Percentiles rank a stretch among this genome's conserved stretches.
Evolutionary conservation across 2,113 vertebrate species (phyloP).

Genomic region (Sapajus apella): DNA sequence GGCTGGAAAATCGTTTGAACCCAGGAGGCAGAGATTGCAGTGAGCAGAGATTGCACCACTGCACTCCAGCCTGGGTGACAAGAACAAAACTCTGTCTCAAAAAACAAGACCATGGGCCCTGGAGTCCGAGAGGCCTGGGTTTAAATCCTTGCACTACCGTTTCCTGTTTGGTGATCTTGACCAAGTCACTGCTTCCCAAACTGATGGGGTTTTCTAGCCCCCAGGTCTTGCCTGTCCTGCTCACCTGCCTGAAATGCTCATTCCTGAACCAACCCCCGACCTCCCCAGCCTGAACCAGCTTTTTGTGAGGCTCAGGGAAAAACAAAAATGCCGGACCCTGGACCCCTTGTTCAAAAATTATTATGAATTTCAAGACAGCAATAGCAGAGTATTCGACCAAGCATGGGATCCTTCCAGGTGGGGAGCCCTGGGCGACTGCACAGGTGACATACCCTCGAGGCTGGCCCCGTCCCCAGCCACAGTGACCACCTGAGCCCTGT

Average conservation of each 20-base stretch:
- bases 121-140: background rate
- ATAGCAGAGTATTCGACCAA: background rate
- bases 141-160: background rate
- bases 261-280: background rate
- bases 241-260: background rate
- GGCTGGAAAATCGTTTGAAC: too few species aligned
- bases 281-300: background rate
- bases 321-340: background rate
- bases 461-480: background rate
- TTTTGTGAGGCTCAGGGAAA: background rate
- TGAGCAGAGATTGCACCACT: too few species aligned
- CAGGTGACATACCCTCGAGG: background rate
- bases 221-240: background rate
- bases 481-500: background rate
- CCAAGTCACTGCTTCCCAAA: background rate
- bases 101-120: background rate
- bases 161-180: background rate
- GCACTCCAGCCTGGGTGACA: too few species aligned
- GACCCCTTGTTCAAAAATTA: background rate
- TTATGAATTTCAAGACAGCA: background rate
- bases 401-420: background rate
- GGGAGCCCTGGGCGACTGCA: rapidly evolving
- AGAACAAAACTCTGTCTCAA: too few species aligned
- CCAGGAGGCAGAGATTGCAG: too few species aligned
- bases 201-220: background rate